phyloP scores from a whole-genome alignment of 2,113 vertebrate species.

The Pan troglodytes region NHGRI_mPanTro3-v2.1_pri NC_072404.2:31108501-31109000 shows the following conservation, averaged over 20 bases:
- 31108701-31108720: background rate
- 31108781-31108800: conserved; percentile 60
- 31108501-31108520: conserved; percentile 32
- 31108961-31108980: conserved; percentile 73
- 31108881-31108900: conserved; percentile 46
- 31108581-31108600: background rate
- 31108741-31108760: background rate
- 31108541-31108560: conserved; percentile 22
- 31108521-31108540: conserved; percentile 14
- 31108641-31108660: background rate
- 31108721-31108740: background rate
- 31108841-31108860: conserved; percentile 44
- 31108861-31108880: conserved; percentile 45
- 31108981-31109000: conserved; percentile 75
- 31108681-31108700: background rate
- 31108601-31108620: background rate
- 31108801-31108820: background rate
- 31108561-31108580: background rate
- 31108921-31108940: conserved; percentile 66
- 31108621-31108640: background rate
- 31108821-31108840: background rate
- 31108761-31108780: background rate
- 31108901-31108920: conserved; percentile 34
- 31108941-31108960: conserved; percentile 72
- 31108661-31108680: background rate